phyloP scores from a whole-genome alignment of 1,140 invertebrate genomes.

The Lineus longissimus region DNA sequence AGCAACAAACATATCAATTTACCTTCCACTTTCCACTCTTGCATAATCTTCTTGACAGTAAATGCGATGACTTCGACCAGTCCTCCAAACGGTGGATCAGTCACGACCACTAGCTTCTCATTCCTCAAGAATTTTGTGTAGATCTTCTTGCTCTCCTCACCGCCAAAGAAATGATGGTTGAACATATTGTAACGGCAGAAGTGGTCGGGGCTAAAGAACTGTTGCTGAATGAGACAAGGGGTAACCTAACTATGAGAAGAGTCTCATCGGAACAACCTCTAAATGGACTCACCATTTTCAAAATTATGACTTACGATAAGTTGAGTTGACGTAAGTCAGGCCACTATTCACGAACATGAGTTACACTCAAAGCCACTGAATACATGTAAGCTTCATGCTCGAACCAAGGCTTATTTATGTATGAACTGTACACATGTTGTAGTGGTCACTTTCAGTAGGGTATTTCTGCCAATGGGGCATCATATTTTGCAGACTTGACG shows the following conservation, averaged over 20 bases:
- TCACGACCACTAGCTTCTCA: constrained; percentile 64
- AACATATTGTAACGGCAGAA: constrained; percentile 84
- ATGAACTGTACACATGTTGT: no score
- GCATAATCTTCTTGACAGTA: constrained; percentile 63
- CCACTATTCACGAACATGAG: neutral
- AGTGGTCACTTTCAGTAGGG: no score
- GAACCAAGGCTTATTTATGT: neutral
- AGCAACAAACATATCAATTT: neutral
- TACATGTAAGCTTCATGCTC: neutral
- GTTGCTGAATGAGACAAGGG: constrained; percentile 55
- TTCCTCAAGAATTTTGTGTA: constrained; percentile 63
- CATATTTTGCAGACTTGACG: no score
- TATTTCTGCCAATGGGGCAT: no score
- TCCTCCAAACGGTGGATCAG: constrained; percentile 87
- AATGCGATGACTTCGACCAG: constrained; percentile 72
- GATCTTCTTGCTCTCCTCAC: constrained; percentile 55
- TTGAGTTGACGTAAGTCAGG: neutral
- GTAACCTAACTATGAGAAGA: neutral
- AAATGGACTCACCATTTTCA: neutral
- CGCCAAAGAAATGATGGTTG: constrained; percentile 79
- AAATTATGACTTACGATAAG: neutral
- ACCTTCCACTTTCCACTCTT: constrained; percentile 13
- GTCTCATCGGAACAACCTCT: neutral
- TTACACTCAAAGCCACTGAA: neutral
- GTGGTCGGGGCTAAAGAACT: constrained; percentile 65